Conservation (phyloP, 2,888 invertebrate species). For the Hedya salicella region DNA sequence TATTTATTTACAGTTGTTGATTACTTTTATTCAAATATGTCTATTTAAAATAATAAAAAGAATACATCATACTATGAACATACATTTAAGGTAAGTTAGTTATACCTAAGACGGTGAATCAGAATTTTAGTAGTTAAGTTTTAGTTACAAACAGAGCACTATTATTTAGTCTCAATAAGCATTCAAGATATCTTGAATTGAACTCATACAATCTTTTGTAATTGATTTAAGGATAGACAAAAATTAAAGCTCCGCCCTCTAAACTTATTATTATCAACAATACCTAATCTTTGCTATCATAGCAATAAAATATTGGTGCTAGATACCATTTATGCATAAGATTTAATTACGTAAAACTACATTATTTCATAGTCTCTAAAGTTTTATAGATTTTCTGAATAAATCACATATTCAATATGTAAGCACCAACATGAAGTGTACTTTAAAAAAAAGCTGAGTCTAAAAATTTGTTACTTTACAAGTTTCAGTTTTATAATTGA, state of each 20-base stretch:
- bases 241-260: slow-evolving; percentile 39
- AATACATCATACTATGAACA: neutral
- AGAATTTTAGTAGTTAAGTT: no score
- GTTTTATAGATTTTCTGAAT: slow-evolving; percentile 19
- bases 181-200: no score
- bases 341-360: slow-evolving; percentile 29
- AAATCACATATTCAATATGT: slow-evolving; percentile 36
- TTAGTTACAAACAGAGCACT: no score
- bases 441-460: slow-evolving; percentile 28
- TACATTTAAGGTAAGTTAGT: no score
- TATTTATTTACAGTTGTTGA: slow-evolving; percentile 36
- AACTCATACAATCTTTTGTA: slow-evolving; percentile 12
- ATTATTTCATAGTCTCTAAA: slow-evolving; percentile 27
- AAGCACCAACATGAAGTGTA: slow-evolving; percentile 41
- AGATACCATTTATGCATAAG: slow-evolving; percentile 26
- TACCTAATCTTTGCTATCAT: slow-evolving; percentile 3
- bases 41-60: slow-evolving; percentile 11
- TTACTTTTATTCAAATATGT: slow-evolving; percentile 26
- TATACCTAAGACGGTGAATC: no score
- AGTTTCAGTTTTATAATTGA: slow-evolving; percentile 15
- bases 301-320: slow-evolving; percentile 20
- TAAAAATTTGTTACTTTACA: slow-evolving; percentile 3
- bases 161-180: no score
- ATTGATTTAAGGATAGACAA: slow-evolving; percentile 22
- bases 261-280: slow-evolving; percentile 29